phyloP scores from a whole-genome alignment of 37 sponge, comb jelly and placozoan genomes.

The Hexactinellida sp. region DNA sequence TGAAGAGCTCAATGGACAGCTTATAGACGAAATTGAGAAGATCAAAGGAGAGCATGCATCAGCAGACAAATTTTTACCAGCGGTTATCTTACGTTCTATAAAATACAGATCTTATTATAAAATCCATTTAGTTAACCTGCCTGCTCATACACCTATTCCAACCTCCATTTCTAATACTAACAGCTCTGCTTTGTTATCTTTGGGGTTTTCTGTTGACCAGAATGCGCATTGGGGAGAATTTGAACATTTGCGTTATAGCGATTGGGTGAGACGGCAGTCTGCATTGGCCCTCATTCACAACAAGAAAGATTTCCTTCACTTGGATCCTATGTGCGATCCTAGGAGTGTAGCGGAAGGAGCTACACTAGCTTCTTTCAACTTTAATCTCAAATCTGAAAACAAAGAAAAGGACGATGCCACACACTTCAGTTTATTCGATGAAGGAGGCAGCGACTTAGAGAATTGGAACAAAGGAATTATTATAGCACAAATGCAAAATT shows the following conservation, averaged over 20 bases:
- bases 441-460: not conserved
- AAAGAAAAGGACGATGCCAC: not conserved
- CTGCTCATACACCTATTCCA: not conserved
- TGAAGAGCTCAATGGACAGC: not conserved
- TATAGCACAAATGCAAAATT: conserved; percentile 61
- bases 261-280: not conserved
- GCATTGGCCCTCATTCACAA: not conserved
- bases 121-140: not conserved
- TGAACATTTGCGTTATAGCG: not conserved
- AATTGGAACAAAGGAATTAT: conserved; percentile 51
- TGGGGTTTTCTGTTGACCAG: not conserved
- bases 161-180: not conserved
- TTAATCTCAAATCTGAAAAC: not conserved
- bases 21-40: not conserved
- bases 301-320: not conserved
- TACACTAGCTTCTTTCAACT: not conserved
- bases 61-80: not conserved
- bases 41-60: not conserved
- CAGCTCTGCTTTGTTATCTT: not conserved
- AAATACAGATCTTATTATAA: not conserved
- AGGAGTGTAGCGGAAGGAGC: not conserved
- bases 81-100: not conserved
- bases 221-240: not conserved
- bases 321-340: not conserved
- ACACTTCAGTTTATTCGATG: not conserved